Conservation (phyloP, 1,140 invertebrate species). For the Centruroides vittatus region DNA sequence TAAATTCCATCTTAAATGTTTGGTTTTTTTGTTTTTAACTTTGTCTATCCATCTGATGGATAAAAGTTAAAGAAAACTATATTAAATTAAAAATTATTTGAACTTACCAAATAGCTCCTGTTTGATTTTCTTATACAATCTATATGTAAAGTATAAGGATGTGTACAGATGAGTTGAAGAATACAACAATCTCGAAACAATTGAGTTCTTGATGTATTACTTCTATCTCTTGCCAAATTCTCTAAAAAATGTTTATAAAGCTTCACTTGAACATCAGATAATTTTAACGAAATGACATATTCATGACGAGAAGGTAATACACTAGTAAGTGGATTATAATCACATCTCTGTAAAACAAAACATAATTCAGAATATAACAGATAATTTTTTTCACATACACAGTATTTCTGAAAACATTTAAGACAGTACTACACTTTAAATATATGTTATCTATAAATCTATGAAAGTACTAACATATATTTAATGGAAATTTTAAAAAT, state of each 20-base stretch:
- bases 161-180: slow-evolving; percentile 81
- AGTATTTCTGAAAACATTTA: too few species aligned
- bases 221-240: slow-evolving; percentile 21
- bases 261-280: slow-evolving; percentile 67
- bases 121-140: slow-evolving; percentile 32
- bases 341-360: slow-evolving; percentile 53
- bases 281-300: slow-evolving; percentile 75
- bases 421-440: too few species aligned
- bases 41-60: too few species aligned
- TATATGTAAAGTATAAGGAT: slow-evolving; percentile 71
- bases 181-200: slow-evolving; percentile 78
- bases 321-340: slow-evolving; percentile 79
- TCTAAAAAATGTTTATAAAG: slow-evolving; percentile 64
- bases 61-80: too few species aligned
- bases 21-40: too few species aligned
- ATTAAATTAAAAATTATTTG: too few species aligned
- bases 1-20: too few species aligned
- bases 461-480: too few species aligned
- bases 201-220: slow-evolving; percentile 17
- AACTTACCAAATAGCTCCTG: slow-evolving; percentile 21
- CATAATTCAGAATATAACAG: too few species aligned
- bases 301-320: slow-evolving; percentile 90
- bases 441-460: too few species aligned
- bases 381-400: too few species aligned
- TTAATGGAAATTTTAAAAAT: too few species aligned